phyloP scores from a whole-genome alignment of 1,140 invertebrate genomes.

The Araneus ventricosus region DNA sequence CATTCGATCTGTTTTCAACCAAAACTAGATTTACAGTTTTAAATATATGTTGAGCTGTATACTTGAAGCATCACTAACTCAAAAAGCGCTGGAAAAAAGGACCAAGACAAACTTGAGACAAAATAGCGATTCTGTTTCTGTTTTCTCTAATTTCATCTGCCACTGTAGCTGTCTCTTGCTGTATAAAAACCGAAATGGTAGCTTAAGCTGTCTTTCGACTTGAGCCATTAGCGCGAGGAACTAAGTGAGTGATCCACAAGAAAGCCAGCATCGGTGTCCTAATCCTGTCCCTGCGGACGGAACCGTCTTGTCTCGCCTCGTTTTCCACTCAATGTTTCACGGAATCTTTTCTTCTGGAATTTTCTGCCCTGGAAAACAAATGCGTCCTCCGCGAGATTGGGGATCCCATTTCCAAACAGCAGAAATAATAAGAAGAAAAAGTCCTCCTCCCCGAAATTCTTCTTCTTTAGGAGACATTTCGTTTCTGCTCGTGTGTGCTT shows the following conservation, averaged over 20 bases:
- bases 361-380: not conserved
- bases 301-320: slow-evolving; percentile 13
- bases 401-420: slow-evolving; percentile 32
- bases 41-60: too few species aligned
- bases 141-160: too few species aligned
- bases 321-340: slow-evolving; percentile 62
- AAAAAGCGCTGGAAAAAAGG: too few species aligned
- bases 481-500: not conserved
- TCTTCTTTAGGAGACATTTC: slow-evolving; percentile 1
- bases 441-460: not conserved
- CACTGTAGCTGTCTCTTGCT: too few species aligned
- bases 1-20: too few species aligned
- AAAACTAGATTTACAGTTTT: too few species aligned
- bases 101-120: too few species aligned
- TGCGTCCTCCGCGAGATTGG: not conserved
- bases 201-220: not conserved
- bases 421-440: not conserved
- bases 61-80: too few species aligned
- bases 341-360: not conserved
- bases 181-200: too few species aligned
- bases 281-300: slow-evolving; percentile 29
- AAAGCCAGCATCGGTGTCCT: not conserved
- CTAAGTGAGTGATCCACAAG: not conserved
- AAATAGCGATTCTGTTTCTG: too few species aligned
- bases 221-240: not conserved